Percentiles rank a stretch among this genome's conserved stretches.
phyloP scores from a whole-genome alignment of 2,888 invertebrate genomes.

The Rhagonycha fulva region DNA sequence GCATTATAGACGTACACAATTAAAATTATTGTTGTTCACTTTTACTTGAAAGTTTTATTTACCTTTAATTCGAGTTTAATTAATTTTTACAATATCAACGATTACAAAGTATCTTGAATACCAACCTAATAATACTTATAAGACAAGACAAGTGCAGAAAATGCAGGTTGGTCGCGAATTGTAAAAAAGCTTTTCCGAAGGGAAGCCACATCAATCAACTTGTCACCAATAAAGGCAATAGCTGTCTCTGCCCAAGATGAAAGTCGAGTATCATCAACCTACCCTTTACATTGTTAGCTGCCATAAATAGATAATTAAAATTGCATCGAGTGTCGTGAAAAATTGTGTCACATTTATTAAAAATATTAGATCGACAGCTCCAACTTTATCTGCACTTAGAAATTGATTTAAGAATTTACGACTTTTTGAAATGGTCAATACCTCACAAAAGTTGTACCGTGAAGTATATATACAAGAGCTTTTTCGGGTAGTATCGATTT shows the following conservation, averaged over 20 bases:
- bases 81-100: background rate
- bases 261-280: slow-evolving; percentile 27
- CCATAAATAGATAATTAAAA: background rate
- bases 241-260: slow-evolving; percentile 39
- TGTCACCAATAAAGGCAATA: slow-evolving; percentile 61
- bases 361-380: background rate
- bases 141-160: background rate
- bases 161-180: background rate
- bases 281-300: slow-evolving; percentile 20
- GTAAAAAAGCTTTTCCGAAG: slow-evolving; percentile 23
- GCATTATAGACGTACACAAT: slow-evolving; percentile 23
- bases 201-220: slow-evolving; percentile 57
- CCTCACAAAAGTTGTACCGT: slow-evolving; percentile 18
- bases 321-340: background rate
- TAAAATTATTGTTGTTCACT: slow-evolving; percentile 10
- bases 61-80: background rate
- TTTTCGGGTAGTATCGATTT: slow-evolving; percentile 49
- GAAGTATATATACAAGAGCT: slow-evolving; percentile 35
- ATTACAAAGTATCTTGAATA: background rate
- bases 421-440: background rate
- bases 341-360: background rate
- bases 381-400: background rate
- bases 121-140: no score
- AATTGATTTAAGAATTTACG: background rate
- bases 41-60: background rate